phyloP scores from a whole-genome alignment of 2,797 vertebrate species.

The Centroberyx gerrardi region DNA sequence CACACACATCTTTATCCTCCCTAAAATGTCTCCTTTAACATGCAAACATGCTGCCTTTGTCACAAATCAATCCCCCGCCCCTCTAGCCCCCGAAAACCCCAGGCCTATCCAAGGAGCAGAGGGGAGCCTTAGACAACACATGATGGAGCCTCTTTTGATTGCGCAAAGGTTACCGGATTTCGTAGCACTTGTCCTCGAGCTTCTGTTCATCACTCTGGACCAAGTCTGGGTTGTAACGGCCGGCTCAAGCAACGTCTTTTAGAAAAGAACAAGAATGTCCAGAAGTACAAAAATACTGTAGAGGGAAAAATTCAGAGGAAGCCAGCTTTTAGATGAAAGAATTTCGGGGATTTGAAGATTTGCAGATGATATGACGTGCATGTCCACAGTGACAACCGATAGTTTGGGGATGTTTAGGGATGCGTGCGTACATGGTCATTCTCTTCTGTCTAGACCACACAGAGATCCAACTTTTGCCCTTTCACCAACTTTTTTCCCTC shows the following conservation, averaged over 20 bases:
- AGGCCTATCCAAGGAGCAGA: slow-evolving; percentile 47
- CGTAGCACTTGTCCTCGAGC: neutral
- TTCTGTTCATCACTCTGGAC: slow-evolving; percentile 16
- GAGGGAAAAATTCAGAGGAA: no score
- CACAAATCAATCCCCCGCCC: slow-evolving; percentile 62
- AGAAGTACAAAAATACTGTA: no score
- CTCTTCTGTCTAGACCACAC: slow-evolving; percentile 13
- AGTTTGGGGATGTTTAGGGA: no score
- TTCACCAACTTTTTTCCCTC: neutral
- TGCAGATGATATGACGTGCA: no score
- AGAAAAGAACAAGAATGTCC: neutral
- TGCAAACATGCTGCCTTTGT: slow-evolving; percentile 81
- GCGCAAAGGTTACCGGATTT: slow-evolving; percentile 42
- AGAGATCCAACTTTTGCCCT: neutral
- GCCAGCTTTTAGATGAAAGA: no score
- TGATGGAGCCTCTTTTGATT: slow-evolving; percentile 82
- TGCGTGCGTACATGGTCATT: neutral
- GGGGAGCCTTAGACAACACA: slow-evolving; percentile 58
- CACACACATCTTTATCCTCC: slow-evolving; percentile 41
- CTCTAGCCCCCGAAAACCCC: slow-evolving; percentile 36
- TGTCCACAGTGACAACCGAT: no score
- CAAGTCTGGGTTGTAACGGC: neutral
- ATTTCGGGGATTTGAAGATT: no score
- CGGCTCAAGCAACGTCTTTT: neutral
- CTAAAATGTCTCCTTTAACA: slow-evolving; percentile 77